Conservation (phyloP, 2,888 invertebrate genomes). For the Caenorhabditis sp. region DNA sequence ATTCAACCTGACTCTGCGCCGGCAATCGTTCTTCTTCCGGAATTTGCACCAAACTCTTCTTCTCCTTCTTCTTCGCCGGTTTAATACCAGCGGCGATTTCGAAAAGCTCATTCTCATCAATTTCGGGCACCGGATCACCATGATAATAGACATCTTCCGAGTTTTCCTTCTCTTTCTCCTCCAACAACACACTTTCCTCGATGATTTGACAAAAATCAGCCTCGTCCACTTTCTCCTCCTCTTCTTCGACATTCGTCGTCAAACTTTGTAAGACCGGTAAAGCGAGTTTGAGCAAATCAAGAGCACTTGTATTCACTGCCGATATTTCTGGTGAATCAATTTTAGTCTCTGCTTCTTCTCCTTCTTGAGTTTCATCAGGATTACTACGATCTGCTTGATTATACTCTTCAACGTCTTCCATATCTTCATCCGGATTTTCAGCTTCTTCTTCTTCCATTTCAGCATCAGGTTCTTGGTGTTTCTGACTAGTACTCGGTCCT, state of each 20-base stretch:
- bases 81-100: slow-evolving; percentile 64
- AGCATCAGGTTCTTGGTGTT: slow-evolving; percentile 9
- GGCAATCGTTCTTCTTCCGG: slow-evolving; percentile 66
- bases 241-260: not conserved
- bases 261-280: slow-evolving; percentile 30
- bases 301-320: slow-evolving; percentile 8
- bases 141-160: slow-evolving; percentile 58
- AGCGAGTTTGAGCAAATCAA: slow-evolving; percentile 40
- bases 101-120: slow-evolving; percentile 65
- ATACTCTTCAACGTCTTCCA: not conserved
- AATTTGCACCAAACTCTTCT: slow-evolving; percentile 51
- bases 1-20: slow-evolving; percentile 55
- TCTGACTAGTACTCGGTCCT: slow-evolving; percentile 11
- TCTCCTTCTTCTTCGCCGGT: slow-evolving; percentile 52
- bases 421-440: not conserved
- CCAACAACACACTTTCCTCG: slow-evolving; percentile 22
- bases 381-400: not conserved
- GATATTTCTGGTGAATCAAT: not conserved
- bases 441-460: not conserved
- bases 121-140: slow-evolving; percentile 69
- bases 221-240: slow-evolving; percentile 3
- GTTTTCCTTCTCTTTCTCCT: slow-evolving; percentile 24
- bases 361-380: too few species aligned
- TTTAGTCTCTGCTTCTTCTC: not conserved
- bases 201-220: slow-evolving; percentile 9